phyloP scores from a whole-genome alignment of 1,140 invertebrate species.

The Cherax quadricarinatus region DNA sequence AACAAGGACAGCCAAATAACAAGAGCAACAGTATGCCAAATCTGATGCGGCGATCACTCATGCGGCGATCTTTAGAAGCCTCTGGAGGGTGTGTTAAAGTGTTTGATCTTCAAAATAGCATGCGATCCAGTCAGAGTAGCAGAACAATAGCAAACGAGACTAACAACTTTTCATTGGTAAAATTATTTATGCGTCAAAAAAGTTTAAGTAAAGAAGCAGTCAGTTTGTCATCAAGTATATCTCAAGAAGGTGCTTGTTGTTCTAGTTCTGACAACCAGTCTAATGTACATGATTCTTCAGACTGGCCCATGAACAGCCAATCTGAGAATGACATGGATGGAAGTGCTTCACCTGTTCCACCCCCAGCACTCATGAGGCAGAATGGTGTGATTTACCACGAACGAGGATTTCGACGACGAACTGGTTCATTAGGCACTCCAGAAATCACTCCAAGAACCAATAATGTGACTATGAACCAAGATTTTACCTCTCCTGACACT shows the following conservation, averaged over 20 bases:
- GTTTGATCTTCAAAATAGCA: slow-evolving; percentile 81
- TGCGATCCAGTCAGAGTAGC: slow-evolving; percentile 74
- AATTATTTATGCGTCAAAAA: slow-evolving; percentile 92
- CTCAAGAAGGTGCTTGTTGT: slow-evolving; percentile 73
- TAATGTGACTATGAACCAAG: slow-evolving; percentile 42
- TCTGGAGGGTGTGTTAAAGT: slow-evolving; percentile 80
- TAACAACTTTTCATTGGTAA: slow-evolving; percentile 87
- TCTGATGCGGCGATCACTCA: slow-evolving; percentile 77
- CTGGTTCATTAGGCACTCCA: slow-evolving; percentile 43
- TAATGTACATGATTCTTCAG: slow-evolving; percentile 74
- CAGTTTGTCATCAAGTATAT: slow-evolving; percentile 74
- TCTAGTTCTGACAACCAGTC: slow-evolving; percentile 73
- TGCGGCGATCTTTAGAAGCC: slow-evolving; percentile 73
- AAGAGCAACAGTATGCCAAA: slow-evolving; percentile 88
- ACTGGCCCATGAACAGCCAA: slow-evolving; percentile 74
- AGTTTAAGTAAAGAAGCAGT: slow-evolving; percentile 86
- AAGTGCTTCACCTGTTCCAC: slow-evolving; percentile 68
- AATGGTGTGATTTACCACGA: slow-evolving; percentile 64
- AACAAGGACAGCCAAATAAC: slow-evolving; percentile 58
- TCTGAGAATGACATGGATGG: slow-evolving; percentile 74
- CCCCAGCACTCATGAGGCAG: slow-evolving; percentile 63
- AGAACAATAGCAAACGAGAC: slow-evolving; percentile 62
- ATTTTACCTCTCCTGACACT: slow-evolving; percentile 42
- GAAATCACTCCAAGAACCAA: slow-evolving; percentile 49
- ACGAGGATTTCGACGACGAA: slow-evolving; percentile 59